These are phyloP conservation scores for Lepidonotus clava DNA, from an alignment of 2,888 invertebrate genomes.

Conservation along the genomic window DNA sequence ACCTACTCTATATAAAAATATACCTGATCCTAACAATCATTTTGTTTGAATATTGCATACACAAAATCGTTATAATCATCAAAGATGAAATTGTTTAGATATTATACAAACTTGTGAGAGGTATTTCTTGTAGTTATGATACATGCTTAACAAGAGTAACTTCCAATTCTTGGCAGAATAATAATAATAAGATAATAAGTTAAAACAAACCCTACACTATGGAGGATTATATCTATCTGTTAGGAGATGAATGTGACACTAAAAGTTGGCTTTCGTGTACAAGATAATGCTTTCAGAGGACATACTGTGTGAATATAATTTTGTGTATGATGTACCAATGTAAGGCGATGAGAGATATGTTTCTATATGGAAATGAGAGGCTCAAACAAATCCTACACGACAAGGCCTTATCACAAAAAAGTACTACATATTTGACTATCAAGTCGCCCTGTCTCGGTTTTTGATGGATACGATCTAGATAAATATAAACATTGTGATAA, in stretches of 20 bases:
- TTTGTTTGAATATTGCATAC: slow-evolving; percentile 45
- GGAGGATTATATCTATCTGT: background rate
- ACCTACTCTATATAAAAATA: slow-evolving; percentile 47
- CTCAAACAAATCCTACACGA: slow-evolving; percentile 5
- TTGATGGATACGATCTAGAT: background rate
- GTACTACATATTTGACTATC: slow-evolving; percentile 34
- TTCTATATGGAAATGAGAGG: slow-evolving; percentile 34
- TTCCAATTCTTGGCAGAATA: slow-evolving; percentile 1
- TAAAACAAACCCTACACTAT: background rate
- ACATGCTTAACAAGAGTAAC: slow-evolving; percentile 40
- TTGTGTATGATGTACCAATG: background rate
- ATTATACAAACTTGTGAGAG: slow-evolving; percentile 26
- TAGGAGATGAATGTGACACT: background rate
- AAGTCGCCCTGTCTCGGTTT: background rate
- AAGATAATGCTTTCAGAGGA: background rate
- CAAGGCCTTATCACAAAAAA: slow-evolving; percentile 26
- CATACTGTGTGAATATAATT: background rate
- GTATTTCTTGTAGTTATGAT: slow-evolving; percentile 39
- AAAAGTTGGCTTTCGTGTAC: background rate
- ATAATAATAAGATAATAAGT: background rate
- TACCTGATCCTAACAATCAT: background rate
- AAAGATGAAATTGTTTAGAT: slow-evolving; percentile 32
- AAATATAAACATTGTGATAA: slow-evolving; percentile 17
- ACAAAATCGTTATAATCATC: background rate
- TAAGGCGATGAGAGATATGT: slow-evolving; percentile 43